Conservation (phyloP, 2,113 vertebrate genomes). For the Uropsilus gracilis region DNA sequence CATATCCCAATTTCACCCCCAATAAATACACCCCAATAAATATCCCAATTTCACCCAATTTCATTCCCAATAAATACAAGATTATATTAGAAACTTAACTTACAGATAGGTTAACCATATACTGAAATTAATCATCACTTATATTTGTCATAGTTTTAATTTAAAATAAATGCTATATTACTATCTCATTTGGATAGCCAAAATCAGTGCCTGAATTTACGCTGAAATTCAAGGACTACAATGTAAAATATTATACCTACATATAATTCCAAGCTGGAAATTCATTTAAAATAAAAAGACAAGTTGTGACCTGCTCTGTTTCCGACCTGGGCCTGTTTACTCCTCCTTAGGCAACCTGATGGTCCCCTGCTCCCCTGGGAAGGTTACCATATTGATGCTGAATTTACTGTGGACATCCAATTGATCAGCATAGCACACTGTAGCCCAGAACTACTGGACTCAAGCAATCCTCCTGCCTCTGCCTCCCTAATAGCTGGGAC, state of each 20-base stretch:
- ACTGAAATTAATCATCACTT: background rate
- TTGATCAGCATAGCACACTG: too few species aligned
- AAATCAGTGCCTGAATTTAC: background rate
- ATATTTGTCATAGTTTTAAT: background rate
- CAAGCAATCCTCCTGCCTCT: too few species aligned
- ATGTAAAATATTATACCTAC: background rate
- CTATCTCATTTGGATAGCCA: background rate
- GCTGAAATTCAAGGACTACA: background rate
- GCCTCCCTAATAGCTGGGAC: too few species aligned
- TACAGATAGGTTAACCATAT: background rate
- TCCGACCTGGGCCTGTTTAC: too few species aligned
- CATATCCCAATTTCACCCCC: background rate
- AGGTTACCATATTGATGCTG: too few species aligned
- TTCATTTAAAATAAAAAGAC: slow-evolving; percentile 41
- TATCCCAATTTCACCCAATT: background rate
- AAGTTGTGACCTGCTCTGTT: too few species aligned
- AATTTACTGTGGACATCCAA: too few species aligned
- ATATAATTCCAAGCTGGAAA: background rate
- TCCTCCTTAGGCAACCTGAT: too few species aligned
- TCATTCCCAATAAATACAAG: background rate
- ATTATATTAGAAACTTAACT: background rate
- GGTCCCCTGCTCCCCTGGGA: too few species aligned
- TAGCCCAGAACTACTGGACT: too few species aligned
- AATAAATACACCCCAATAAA: background rate
- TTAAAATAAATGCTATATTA: too few species aligned